These are phyloP conservation scores for Masnerella sp. DNA, from an alignment of 2,888 invertebrate species.

Conservation along the genomic window DNA sequence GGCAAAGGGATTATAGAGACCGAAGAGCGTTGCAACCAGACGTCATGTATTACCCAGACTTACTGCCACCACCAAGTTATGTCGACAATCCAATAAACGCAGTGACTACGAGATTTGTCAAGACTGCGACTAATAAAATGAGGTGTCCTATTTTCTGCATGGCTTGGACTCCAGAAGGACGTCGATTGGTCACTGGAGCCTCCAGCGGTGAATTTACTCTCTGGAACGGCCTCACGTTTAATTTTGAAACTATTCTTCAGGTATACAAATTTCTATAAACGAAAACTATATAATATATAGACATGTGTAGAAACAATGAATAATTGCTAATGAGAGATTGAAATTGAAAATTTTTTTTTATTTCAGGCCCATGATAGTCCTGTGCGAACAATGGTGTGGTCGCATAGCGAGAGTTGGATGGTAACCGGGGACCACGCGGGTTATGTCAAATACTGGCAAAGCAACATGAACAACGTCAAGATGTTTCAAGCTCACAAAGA, in stretches of 20 bases:
- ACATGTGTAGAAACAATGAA: neutral
- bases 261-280: slow-evolving; percentile 78
- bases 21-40: slow-evolving; percentile 95
- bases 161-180: slow-evolving; percentile 99
- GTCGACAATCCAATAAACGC: slow-evolving; percentile 98
- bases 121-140: slow-evolving; percentile 99
- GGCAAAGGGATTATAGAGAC: slow-evolving; percentile 96
- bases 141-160: slow-evolving; percentile 99
- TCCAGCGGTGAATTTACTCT: slow-evolving; percentile 99
- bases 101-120: slow-evolving; percentile 95
- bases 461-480: slow-evolving; percentile 99
- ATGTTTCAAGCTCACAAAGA: slow-evolving; percentile 99
- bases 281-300: neutral
- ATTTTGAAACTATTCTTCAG: slow-evolving; percentile 99
- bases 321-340: too few species aligned
- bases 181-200: slow-evolving; percentile 97
- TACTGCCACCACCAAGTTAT: slow-evolving; percentile 96
- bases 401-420: slow-evolving; percentile 99
- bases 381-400: slow-evolving; percentile 99
- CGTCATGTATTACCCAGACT: slow-evolving; percentile 94
- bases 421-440: slow-evolving; percentile 99
- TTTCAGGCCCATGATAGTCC: slow-evolving; percentile 98
- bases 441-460: slow-evolving; percentile 99
- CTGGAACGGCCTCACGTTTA: slow-evolving; percentile 99
- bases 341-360: slow-evolving; percentile 3